A percentile compares a stretch with the other conserved stretches of the same genome.
Conservation (phyloP, 2,797 vertebrate genomes). For the Numenius phaeopus region DNA sequence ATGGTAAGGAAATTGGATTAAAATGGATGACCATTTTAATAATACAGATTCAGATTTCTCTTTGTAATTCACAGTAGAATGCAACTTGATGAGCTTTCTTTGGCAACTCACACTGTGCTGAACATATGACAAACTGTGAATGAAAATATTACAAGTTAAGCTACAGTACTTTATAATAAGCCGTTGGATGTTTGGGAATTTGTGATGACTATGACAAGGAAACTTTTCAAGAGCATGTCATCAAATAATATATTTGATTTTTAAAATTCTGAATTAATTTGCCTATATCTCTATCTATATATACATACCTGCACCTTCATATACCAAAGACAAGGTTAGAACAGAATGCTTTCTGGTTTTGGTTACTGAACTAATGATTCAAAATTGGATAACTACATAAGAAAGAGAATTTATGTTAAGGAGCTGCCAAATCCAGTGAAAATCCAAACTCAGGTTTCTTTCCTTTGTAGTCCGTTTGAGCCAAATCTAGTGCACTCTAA, state of each 20-base stretch:
- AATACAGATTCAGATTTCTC: not conserved
- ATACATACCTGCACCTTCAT: fast-evolving
- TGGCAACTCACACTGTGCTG: not conserved
- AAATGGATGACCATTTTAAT: constrained; percentile 22
- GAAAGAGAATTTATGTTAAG: not conserved
- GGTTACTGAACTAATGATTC: not conserved
- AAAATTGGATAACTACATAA: not conserved
- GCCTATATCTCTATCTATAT: not conserved
- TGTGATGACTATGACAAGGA: not conserved
- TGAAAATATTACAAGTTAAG: not conserved
- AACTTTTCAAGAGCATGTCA: not conserved
- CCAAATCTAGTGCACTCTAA: not conserved
- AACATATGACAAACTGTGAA: not conserved
- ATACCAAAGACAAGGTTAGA: not conserved
- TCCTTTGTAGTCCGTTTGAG: not conserved
- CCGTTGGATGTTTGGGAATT: not conserved
- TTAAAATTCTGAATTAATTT: not conserved
- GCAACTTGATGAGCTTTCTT: not conserved
- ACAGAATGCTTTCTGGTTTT: not conserved
- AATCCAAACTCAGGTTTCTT: fast-evolving
- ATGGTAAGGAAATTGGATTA: constrained; percentile 20
- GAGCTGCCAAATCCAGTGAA: not conserved
- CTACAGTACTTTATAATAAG: not conserved
- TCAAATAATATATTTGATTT: not conserved
- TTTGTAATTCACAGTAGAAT: not conserved